A percentile compares a stretch with the other conserved stretches of the same genome.
phyloP scores from a whole-genome alignment of 2,888 invertebrate species.

The Drosophila testacea region DNA sequence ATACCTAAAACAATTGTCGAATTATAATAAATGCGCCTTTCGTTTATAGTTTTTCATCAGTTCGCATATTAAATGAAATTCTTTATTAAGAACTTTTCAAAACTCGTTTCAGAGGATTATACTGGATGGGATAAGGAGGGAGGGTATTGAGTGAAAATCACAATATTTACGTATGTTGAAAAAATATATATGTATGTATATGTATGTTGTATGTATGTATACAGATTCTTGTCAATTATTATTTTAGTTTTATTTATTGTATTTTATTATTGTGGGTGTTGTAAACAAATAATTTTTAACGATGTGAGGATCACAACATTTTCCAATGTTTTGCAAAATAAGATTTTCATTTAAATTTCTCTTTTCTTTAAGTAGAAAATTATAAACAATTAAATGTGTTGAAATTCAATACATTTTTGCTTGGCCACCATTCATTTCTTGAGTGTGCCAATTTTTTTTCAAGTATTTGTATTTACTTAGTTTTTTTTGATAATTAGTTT shows the following conservation, averaged over 20 bases:
- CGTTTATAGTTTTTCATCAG: slow-evolving; percentile 33
- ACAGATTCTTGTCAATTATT: slow-evolving; percentile 1
- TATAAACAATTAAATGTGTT: background rate
- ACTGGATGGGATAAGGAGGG: background rate
- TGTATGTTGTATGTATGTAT: slow-evolving; percentile 15
- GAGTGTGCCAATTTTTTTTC: slow-evolving; percentile 1
- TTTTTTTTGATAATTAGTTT: background rate
- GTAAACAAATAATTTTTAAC: slow-evolving; percentile 9
- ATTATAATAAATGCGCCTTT: slow-evolving; percentile 38
- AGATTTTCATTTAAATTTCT: background rate
- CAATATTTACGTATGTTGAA: slow-evolving; percentile 33
- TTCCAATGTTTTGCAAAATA: slow-evolving; percentile 22
- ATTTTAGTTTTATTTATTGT: background rate
- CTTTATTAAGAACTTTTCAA: slow-evolving; percentile 59
- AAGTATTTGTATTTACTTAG: background rate
- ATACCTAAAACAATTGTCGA: slow-evolving; percentile 4
- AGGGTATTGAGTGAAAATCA: slow-evolving; percentile 28
- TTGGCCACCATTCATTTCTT: background rate
- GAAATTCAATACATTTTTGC: slow-evolving; percentile 14
- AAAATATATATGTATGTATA: slow-evolving; percentile 27
- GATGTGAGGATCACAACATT: slow-evolving; percentile 22
- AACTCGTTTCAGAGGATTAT: slow-evolving; percentile 11
- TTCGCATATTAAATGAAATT: slow-evolving; percentile 52
- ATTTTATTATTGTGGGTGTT: slow-evolving; percentile 1
- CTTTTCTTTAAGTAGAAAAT: slow-evolving; percentile 1